Base-by-base conservation (phyloP, 2,888 invertebrate genomes). In the Globia sparganii region DNA sequence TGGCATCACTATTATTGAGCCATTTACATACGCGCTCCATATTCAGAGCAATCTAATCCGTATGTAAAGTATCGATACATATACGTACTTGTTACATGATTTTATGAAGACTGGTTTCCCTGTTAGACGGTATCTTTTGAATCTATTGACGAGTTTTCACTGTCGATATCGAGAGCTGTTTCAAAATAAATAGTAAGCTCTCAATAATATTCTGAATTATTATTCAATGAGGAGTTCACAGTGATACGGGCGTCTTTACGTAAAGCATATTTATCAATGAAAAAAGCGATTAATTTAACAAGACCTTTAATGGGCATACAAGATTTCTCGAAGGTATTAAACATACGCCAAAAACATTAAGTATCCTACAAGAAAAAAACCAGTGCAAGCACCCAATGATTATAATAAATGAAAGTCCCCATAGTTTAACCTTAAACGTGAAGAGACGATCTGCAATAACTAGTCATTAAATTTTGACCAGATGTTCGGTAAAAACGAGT, bases 11-110 rank as follows among this genome's bases (percentile, higher is more conserved):
- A 82, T 83, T 86, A 91, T 91, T 89, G 83, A 90, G 88, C 80
- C 88, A 93, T 93, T 93, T 91, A 90, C 93, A 93, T 92, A 92
- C 91, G 88, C 81, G 90, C 84, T 89, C 89, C 87, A 90, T 90
- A 90, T 87, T 89, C 86, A 83, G 77, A 70, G 74, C 78, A 76
- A 84, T 86, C 82, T 86, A 84, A 86, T 84, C 62, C 82, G 62
- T 82, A 84, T 82, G 86, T 84, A 78, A 86, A 86, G 85, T 80
- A 75, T 74, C 70, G 72, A 75, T 84, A 77, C 84, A 72, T 77
- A 81, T 78, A 87, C 61, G 83, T 81, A 83, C 81, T 81, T 72
- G 82, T 83, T 81, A 86, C 82, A 88, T 88, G 81, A 75, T 72
- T 86, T 73, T 83, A 86, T 78, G 77, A 80, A 77, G 83, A 86